Conservation (phyloP, 2,113 vertebrate genomes). For the pig (Sus scrofa) region T2T-Sscrofa CM000819.6:15628001-15628500, state of each 20-base stretch:
- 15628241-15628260: conserved; percentile 32
- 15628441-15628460: not conserved
- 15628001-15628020: not conserved
- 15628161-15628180: not conserved
- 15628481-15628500: conserved; percentile 61
- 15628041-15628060: not conserved
- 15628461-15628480: conserved; percentile 65
- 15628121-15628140: not conserved
- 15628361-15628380: conserved; percentile 22
- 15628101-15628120: not conserved
- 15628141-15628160: not conserved
- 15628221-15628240: not conserved
- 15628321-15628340: conserved; percentile 34
- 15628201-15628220: not conserved
- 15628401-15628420: conserved; percentile 54
- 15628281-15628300: not conserved
- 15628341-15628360: conserved; percentile 18
- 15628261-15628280: conserved; percentile 8
- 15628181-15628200: not conserved
- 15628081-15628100: not conserved
- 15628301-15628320: not conserved
- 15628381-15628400: conserved; percentile 43
- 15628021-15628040: not conserved
- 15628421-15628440: conserved; percentile 1
- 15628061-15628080: not conserved